Evolutionary conservation across 2,888 invertebrate genomes (phyloP).

Genomic region (Watsonalla binaria): DNA sequence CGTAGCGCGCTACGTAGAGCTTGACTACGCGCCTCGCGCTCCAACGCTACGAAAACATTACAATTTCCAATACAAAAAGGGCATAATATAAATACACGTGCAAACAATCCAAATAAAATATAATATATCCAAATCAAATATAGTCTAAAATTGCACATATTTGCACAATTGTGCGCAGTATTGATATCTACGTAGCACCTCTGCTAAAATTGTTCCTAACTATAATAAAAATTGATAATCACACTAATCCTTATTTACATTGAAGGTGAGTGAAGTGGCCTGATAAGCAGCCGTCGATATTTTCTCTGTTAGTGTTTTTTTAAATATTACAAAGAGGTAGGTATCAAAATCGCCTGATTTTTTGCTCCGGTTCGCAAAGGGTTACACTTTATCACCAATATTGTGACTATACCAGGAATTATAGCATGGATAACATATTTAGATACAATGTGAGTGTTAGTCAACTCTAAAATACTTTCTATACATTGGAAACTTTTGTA

Average conservation of each 20-base stretch:
- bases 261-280: constrained; percentile 66
- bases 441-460: neutral
- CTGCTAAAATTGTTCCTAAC: constrained; percentile 55
- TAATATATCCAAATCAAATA: constrained; percentile 43
- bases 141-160: constrained; percentile 39
- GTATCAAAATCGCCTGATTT: constrained; percentile 18
- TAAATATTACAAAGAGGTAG: constrained; percentile 26
- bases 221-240: constrained; percentile 67
- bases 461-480: neutral
- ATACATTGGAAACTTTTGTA: constrained; percentile 11
- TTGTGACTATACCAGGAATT: constrained; percentile 1
- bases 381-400: constrained; percentile 30
- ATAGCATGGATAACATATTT: neutral
- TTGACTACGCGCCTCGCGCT: neutral
- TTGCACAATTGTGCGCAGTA: constrained; percentile 65
- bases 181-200: constrained; percentile 37
- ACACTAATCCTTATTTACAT: constrained; percentile 69
- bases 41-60: neutral
- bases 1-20: neutral
- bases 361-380: constrained; percentile 15
- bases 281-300: constrained; percentile 53
- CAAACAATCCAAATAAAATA: constrained; percentile 27
- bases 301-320: constrained; percentile 55
- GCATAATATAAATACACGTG: constrained; percentile 32
- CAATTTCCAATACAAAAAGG: constrained; percentile 14